phyloP scores from a whole-genome alignment of 1,140 invertebrate species.

The Drosophila lowei region DNA sequence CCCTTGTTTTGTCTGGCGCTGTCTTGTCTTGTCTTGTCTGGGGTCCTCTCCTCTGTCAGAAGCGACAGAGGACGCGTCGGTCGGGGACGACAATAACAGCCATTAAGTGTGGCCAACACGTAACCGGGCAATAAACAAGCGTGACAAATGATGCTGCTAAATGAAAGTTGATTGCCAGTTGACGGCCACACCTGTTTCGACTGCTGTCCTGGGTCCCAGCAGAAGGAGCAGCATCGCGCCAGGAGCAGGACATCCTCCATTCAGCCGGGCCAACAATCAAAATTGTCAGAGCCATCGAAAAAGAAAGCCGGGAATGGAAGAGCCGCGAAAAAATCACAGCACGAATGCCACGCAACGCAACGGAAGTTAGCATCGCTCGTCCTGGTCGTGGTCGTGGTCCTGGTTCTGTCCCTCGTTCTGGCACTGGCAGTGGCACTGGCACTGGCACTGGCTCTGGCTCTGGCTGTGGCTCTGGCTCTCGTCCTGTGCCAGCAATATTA shows the following conservation, averaged over 20 bases:
- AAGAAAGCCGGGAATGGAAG: conserved; percentile 20
- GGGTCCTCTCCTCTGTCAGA: neutral
- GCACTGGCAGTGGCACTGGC: neutral
- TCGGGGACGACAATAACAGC: conserved; percentile 63
- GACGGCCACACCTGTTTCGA: conserved; percentile 70
- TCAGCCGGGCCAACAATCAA: conserved; percentile 56
- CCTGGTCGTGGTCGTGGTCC: neutral
- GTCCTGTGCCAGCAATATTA: conserved; percentile 55
- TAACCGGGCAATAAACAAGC: conserved; percentile 79
- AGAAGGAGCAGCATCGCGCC: neutral
- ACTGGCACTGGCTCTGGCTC: neutral
- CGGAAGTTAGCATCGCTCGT: conserved; percentile 60
- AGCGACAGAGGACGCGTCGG: neutral
- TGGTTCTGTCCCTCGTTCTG: neutral
- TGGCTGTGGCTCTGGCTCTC: neutral
- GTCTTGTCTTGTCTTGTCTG: conserved; percentile 2
- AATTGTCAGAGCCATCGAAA: conserved; percentile 59
- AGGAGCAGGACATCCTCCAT: conserved; percentile 9
- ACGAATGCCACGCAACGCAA: conserved; percentile 62
- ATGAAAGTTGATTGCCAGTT: conserved; percentile 81
- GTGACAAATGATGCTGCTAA: conserved; percentile 81
- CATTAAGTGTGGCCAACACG: conserved; percentile 76
- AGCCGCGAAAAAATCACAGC: conserved; percentile 50
- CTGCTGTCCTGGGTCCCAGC: conserved; percentile 20
- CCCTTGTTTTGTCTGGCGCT: too few relatives aligned